Percentiles rank a stretch among this genome's conserved stretches.
Conservation (phyloP, 2,888 invertebrate species). For the Steinernema hermaphroditum region DNA sequence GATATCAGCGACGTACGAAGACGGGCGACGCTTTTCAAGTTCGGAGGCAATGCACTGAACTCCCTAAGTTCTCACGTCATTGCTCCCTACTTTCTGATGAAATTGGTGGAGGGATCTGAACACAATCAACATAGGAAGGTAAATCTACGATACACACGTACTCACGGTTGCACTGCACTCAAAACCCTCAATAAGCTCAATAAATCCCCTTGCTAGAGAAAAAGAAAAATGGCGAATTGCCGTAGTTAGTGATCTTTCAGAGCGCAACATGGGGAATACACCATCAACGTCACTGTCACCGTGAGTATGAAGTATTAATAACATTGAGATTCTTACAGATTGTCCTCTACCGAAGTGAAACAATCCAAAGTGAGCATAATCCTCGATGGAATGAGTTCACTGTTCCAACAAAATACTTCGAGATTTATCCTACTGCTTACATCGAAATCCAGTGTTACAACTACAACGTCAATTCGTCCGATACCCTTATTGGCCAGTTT, state of each 20-base stretch:
- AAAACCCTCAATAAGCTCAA: no score
- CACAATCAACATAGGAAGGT: constrained; percentile 17
- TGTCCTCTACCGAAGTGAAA: constrained; percentile 49
- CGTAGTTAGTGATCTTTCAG: no score
- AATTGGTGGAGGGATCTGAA: constrained; percentile 1
- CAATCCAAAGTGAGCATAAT: constrained; percentile 34
- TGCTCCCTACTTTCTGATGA: constrained; percentile 1
- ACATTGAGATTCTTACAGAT: no score
- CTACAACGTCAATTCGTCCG: constrained; percentile 52
- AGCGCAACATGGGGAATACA: no score
- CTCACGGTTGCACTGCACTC: no score
- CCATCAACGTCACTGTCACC: no score
- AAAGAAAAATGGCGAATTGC: no score
- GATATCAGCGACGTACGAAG: neutral
- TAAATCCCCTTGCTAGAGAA: no score
- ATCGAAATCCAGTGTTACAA: constrained; percentile 53
- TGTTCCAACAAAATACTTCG: constrained; percentile 51
- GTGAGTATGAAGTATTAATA: no score
- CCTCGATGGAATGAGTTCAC: constrained; percentile 53
- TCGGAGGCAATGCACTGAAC: constrained; percentile 1
- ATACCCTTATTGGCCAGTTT: constrained; percentile 49
- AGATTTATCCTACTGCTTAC: constrained; percentile 41
- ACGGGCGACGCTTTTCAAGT: neutral
- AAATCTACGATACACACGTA: no score
- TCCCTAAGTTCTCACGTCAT: neutral